Conservation (phyloP, 2,888 invertebrate species). For the Artemia sinica region DNA sequence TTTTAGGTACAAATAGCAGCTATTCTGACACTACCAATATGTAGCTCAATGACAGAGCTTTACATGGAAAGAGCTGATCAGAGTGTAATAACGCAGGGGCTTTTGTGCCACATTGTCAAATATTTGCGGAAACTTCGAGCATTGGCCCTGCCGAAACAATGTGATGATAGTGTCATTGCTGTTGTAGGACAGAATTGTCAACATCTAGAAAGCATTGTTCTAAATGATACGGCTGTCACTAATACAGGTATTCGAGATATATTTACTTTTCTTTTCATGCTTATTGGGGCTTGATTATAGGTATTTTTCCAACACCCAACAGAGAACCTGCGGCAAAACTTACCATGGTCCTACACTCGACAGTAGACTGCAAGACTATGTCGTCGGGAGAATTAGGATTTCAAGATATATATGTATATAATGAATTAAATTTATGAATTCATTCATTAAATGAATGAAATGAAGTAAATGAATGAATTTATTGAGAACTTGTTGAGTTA, state of each 20-base stretch:
- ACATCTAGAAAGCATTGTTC: conserved; percentile 20
- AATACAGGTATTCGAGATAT: conserved; percentile 15
- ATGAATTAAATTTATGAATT: too few relatives aligned
- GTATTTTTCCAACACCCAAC: too few relatives aligned
- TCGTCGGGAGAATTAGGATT: too few relatives aligned
- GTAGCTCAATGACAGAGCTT: conserved; percentile 21
- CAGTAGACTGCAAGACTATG: too few relatives aligned
- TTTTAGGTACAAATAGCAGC: conserved; percentile 22
- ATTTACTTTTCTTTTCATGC: too few relatives aligned
- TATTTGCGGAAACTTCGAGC: conserved; percentile 20
- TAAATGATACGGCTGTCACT: conserved; percentile 21
- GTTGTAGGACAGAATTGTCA: conserved; percentile 23
- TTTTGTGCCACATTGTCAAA: conserved; percentile 22
- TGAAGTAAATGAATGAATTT: too few relatives aligned
- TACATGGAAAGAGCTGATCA: conserved; percentile 23
- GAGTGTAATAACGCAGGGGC: conserved; percentile 21
- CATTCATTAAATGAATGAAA: too few relatives aligned
- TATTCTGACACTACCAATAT: conserved; percentile 21
- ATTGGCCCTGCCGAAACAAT: conserved; percentile 21
- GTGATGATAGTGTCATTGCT: conserved; percentile 21
- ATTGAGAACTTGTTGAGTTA: too few relatives aligned
- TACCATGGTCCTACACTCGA: too few relatives aligned
- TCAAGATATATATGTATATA: too few relatives aligned
- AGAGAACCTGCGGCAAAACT: too few relatives aligned
- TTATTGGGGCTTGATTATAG: too few relatives aligned